Conservation (phyloP, 2,888 invertebrate species). For the Dendrolimus pini region DNA sequence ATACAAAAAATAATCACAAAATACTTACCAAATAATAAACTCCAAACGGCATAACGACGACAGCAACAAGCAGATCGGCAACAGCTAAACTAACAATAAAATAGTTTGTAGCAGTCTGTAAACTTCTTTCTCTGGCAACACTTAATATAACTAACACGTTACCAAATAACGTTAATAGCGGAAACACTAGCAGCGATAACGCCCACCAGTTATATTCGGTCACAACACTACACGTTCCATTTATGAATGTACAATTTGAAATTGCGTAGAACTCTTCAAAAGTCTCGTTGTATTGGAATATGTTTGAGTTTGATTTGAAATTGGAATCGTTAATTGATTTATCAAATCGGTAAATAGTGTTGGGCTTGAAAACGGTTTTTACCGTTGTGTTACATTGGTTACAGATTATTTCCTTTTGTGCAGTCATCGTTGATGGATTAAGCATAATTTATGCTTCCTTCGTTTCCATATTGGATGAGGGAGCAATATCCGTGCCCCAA, state of each 20-base stretch:
- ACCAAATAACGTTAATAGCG: slow-evolving; percentile 95
- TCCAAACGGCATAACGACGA: slow-evolving; percentile 99
- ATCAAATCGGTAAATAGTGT: slow-evolving; percentile 22
- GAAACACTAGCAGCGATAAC: slow-evolving; percentile 90
- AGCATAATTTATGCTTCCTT: neutral
- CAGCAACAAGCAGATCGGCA: slow-evolving; percentile 97
- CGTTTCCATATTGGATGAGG: neutral
- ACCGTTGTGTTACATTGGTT: slow-evolving; percentile 25
- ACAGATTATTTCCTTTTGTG: slow-evolving; percentile 6
- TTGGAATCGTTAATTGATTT: slow-evolving; percentile 22
- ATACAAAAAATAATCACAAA: neutral
- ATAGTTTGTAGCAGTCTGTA: slow-evolving; percentile 98
- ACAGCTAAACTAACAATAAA: slow-evolving; percentile 98
- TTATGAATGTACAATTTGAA: slow-evolving; percentile 46
- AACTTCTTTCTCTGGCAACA: slow-evolving; percentile 91
- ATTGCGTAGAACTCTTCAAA: slow-evolving; percentile 33
- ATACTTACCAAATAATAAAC: slow-evolving; percentile 98
- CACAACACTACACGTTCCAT: slow-evolving; percentile 56
- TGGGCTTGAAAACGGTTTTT: slow-evolving; percentile 10
- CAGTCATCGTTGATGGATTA: neutral
- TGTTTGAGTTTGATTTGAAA: slow-evolving; percentile 24
- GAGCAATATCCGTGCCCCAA: neutral
- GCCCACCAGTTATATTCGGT: slow-evolving; percentile 88
- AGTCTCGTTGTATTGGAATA: slow-evolving; percentile 38
- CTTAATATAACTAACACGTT: slow-evolving; percentile 97